These are phyloP conservation scores for Drosophila fulvimacula DNA, from an alignment of 2,888 invertebrate genomes.

Conservation along the genomic window DNA sequence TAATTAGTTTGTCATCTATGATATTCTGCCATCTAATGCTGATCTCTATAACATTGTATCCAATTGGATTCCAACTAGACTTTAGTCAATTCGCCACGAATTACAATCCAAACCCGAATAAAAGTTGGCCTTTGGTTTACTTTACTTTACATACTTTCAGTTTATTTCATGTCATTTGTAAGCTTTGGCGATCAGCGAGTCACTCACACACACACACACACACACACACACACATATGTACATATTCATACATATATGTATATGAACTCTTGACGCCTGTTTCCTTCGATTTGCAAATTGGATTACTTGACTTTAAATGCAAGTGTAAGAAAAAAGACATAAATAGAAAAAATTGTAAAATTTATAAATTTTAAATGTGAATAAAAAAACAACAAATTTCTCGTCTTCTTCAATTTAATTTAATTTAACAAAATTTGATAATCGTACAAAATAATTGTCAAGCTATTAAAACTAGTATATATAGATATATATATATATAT, in stretches of 20 bases:
- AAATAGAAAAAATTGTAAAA: not conserved
- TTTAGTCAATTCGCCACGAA: not conserved
- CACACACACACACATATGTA: not conserved
- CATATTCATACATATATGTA: not conserved
- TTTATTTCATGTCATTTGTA: not conserved
- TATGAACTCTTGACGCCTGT: constrained; percentile 8
- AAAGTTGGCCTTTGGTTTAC: not conserved
- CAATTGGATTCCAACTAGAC: not conserved
- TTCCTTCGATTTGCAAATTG: not conserved
- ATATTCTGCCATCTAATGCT: not conserved
- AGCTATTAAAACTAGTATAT: constrained; percentile 34
- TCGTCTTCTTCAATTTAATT: constrained; percentile 25
- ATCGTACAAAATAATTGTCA: constrained; percentile 33
- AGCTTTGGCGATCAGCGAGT: not conserved
- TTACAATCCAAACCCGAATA: not conserved
- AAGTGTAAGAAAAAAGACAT: not conserved
- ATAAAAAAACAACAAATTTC: not conserved
- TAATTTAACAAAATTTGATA: constrained; percentile 46
- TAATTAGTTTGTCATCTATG: not conserved
- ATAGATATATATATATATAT: constrained; percentile 9
- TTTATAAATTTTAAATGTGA: too few species aligned
- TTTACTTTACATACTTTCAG: constrained; percentile 4
- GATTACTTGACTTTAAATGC: constrained; percentile 1
- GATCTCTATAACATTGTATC: not conserved
- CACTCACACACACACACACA: not conserved